Base-by-base conservation (phyloP, 2,888 invertebrate species). In the Ctenicera cuprea region DNA sequence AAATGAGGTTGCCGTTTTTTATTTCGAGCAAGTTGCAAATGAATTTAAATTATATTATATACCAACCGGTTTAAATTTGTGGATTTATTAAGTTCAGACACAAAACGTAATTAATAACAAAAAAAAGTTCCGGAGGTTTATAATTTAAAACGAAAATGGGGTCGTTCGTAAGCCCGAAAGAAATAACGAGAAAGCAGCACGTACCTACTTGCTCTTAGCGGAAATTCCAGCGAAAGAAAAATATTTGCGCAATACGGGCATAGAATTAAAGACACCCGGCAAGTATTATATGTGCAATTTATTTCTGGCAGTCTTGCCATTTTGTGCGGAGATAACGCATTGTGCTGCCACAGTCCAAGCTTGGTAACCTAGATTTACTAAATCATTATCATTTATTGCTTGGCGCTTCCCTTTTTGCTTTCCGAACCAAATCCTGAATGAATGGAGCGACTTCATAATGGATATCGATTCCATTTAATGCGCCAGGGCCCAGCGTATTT, bases 401-500 rank as follows among this genome's bases (percentile, higher is more conserved):
- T 12, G 8, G 11, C 20, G 9, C 59, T 30, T 37, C 61, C 20
- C 41, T 61, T 61, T 61, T 38, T 61, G 30, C 43, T 14, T 62
- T 62, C 37, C 45, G 26, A 57, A 26, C 20, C 18, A 20, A 59
- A 30, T 45, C 16, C 43, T 41, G 43, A 62, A 62, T 45, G 62
- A 62, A 45, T 45, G 43, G 62, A 45, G 41, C 26, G 62, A 26
- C 62, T 30, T 62, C 45, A 62, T 62, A 62, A 62, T 62, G 62
- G 62, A 62, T 62, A 62, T 62, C 62, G 62, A 59, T 38, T 37
- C 59, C 38, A 20, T 37, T 20, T 59, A 59, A 59, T 59, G 59
- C 59, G 38, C 0, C 33, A 14, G 22, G 33, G 14, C 26, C 57
- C 57, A 18, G 41, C 14, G 38, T 38, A 54, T 30, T 54, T 50